Evolutionary conservation across 2,113 vertebrate genomes (phyloP).

Genomic region (Tringa solitaria): DNA sequence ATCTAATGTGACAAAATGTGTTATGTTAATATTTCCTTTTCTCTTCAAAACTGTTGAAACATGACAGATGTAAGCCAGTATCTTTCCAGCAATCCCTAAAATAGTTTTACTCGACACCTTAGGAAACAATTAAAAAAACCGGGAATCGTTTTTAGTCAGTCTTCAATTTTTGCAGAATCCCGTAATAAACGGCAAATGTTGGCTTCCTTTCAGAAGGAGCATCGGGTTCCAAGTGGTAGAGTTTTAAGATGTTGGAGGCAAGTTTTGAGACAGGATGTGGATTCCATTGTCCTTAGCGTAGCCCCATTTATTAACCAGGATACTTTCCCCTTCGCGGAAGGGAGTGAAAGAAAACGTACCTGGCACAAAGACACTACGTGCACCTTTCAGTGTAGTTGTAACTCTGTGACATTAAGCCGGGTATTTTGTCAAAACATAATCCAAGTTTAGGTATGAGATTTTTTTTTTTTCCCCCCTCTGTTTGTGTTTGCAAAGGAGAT

Average conservation of each 20-base stretch:
- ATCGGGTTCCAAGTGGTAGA: neutral
- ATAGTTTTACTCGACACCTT: slow-evolving; percentile 53
- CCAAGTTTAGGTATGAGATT: neutral
- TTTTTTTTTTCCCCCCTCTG: neutral
- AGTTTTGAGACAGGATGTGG: slow-evolving; percentile 32
- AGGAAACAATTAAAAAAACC: slow-evolving; percentile 47
- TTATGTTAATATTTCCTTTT: slow-evolving; percentile 69
- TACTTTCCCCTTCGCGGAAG: neutral
- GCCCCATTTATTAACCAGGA: neutral
- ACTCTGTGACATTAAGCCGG: neutral
- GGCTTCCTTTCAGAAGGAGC: slow-evolving; percentile 38
- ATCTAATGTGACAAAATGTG: slow-evolving; percentile 73
- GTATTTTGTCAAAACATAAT: neutral
- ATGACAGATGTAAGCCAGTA: slow-evolving; percentile 28
- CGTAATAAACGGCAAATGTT: slow-evolving; percentile 17
- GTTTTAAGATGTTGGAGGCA: slow-evolving; percentile 19
- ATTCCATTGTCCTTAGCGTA: neutral
- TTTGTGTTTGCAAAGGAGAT: neutral
- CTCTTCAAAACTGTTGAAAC: slow-evolving; percentile 65
- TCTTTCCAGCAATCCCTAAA: slow-evolving; percentile 42
- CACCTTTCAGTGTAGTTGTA: neutral
- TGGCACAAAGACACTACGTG: neutral
- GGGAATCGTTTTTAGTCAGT: slow-evolving; percentile 1
- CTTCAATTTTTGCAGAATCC: slow-evolving; percentile 48
- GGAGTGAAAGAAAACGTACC: neutral